These are phyloP conservation scores for Nudaria mundana DNA, from an alignment of 2,888 invertebrate genomes.

Conservation along the genomic window DNA sequence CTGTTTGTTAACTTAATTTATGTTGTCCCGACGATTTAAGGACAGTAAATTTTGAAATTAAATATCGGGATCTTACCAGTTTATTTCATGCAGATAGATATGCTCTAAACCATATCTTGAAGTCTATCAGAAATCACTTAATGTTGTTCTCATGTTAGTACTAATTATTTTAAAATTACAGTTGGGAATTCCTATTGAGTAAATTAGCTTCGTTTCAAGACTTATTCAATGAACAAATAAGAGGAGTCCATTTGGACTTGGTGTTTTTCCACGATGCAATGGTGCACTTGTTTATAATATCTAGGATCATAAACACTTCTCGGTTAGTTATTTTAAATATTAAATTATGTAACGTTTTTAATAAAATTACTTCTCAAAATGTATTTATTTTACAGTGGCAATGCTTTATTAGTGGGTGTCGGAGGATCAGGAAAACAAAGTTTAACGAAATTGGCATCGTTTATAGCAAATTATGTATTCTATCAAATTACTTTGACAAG, in stretches of 20 bases:
- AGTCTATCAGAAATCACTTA: too few relatives aligned
- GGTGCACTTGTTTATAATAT: slow-evolving; percentile 92
- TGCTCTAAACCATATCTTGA: too few relatives aligned
- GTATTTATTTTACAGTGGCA: slow-evolving; percentile 82
- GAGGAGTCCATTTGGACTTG: slow-evolving; percentile 89
- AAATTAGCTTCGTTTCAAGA: slow-evolving; percentile 86
- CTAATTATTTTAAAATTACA: too few relatives aligned
- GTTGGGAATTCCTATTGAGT: slow-evolving; percentile 81
- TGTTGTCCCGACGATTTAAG: too few relatives aligned
- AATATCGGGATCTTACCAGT: too few relatives aligned
- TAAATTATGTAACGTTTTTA: neutral
- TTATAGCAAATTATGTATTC: slow-evolving; percentile 90
- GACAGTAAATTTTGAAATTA: too few relatives aligned
- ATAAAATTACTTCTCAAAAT: too few relatives aligned
- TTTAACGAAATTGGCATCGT: slow-evolving; percentile 91
- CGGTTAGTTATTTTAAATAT: slow-evolving; percentile 56
- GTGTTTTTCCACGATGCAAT: slow-evolving; percentile 95
- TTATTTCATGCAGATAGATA: too few relatives aligned
- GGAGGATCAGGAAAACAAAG: slow-evolving; percentile 97
- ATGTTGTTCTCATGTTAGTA: too few relatives aligned
- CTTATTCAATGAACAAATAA: slow-evolving; percentile 87
- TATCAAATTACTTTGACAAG: slow-evolving; percentile 93
- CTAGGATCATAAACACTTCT: slow-evolving; percentile 89
- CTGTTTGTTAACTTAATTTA: too few relatives aligned
- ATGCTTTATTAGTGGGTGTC: slow-evolving; percentile 92